phyloP scores from a whole-genome alignment of 2,113 vertebrate genomes.

The Spea bombifrons region DNA sequence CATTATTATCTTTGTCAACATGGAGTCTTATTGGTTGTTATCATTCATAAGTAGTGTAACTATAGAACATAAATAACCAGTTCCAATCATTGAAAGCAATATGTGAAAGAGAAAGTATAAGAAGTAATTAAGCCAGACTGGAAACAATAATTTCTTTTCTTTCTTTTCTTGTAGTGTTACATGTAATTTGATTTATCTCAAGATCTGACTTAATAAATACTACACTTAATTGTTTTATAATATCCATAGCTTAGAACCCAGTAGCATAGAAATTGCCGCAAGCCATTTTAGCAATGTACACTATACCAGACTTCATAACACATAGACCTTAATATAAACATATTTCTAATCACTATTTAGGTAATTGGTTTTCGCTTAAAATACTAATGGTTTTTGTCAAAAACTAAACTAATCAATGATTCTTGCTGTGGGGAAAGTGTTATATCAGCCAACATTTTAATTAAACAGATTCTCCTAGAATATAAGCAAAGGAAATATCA shows the following conservation, averaged over 20 bases:
- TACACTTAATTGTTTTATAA: constrained; percentile 26
- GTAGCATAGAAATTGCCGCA: constrained; percentile 12
- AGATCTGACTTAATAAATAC: not conserved
- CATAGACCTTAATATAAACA: constrained; percentile 33
- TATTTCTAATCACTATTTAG: constrained; percentile 38
- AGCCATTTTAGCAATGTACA: constrained; percentile 20
- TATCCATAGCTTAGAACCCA: constrained; percentile 21
- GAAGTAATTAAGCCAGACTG: no score
- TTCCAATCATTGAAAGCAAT: no score
- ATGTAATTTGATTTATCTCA: not conserved
- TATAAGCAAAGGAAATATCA: constrained; percentile 14
- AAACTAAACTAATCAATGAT: constrained; percentile 34
- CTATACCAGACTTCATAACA: constrained; percentile 23
- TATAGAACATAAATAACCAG: no score
- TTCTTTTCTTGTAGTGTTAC: not conserved
- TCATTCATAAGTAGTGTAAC: no score
- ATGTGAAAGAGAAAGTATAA: no score
- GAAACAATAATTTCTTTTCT: not conserved
- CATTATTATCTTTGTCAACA: no score
- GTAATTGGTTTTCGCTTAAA: constrained; percentile 28
- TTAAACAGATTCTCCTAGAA: constrained; percentile 31
- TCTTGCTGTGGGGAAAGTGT: constrained; percentile 18
- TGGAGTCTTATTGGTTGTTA: no score
- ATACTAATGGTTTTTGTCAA: constrained; percentile 4
- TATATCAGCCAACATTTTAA: constrained; percentile 36